Base-by-base conservation (phyloP, 1,140 invertebrate genomes). In the Meloidogyne hapla region DNA sequence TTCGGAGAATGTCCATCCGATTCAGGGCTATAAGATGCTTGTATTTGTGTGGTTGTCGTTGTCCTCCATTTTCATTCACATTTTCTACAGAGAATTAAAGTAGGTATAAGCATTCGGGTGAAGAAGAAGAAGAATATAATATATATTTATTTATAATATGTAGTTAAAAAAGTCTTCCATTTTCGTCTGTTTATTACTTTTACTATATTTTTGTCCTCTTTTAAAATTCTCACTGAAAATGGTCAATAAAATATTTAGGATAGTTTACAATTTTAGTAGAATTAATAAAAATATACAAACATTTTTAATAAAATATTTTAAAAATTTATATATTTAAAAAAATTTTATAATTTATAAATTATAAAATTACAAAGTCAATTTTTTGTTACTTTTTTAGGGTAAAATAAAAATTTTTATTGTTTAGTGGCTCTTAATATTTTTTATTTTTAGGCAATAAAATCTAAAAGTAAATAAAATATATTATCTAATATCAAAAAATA, bases 151-250 rank as follows among this genome's bases (percentile, higher is more conserved):
- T 38, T 38, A 4, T 38, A 38, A 38, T 38, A 38, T 2, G 2
- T 38, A 42, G 33, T 33, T 42, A 42, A 42, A n/a, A 42, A 42
- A 42, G 40, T 42, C 40, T 42, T 21, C 48, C n/a, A 56, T 56
- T 56, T 56, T 56, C n/a, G 48, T 56, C 18, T 56, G 48, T 56
- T 56, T 56, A 56, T 56, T 56, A 56, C 48, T n/a, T 56, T 56
- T 8, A 1, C 18, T 21, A 18, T 48, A 18, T 48, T 48, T 56
- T 56, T 56, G 48, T 48, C 45, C 45, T 56, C 42, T 3, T 48
- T 56, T n/a, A 56, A 56, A 56, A n/a, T 56, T 21, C 12, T 9
- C 12, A 21, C 5, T 15, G 12, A 56, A n/a, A 56, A 56, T 56
- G 18, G n/a, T 56, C n/a, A 56, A 56, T 56, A 56, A 56, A 56